Evolutionary conservation across 1,140 invertebrate genomes (phyloP), one percentile per base, ranked within the genome.

Genomic region (Phocides pigmalion): DNA sequence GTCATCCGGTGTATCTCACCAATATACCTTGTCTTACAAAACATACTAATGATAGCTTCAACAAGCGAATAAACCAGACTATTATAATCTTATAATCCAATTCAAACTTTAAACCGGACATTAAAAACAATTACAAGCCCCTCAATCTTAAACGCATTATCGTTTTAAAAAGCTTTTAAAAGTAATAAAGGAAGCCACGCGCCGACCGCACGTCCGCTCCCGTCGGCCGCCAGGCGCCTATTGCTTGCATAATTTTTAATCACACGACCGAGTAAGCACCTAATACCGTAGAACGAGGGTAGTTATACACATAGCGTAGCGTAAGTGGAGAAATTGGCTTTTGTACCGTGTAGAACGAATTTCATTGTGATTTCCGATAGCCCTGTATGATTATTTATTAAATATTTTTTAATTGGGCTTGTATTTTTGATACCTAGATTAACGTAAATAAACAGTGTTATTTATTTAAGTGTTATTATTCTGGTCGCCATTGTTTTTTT

Each of bases 211-310:
- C 80, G 83, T 62, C 72, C 70, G 68, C 64, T 49, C 66, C 54
- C 69, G 51, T 14, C 66, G 72, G 53, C 68, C 63, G 62, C 64
- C 64, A 56, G 56, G 65, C 65, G 63, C 77, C 74, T 66, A 81
- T 69, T 79, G 74, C 67, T 70, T 79, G 83, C 83, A 87, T 88
- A 87, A 87, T 89, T 89, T 88, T 88, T 90, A 90, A 90, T 90
- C 80, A 87, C 79, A 82, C 87, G 85, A 86, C 70, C 62, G 87
- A 85, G 79, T 87, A 81, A 82, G 82, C 85, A 88, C 73, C 84
- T 88, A 88, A 88, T 88, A 83, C 79, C 63, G 70, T 85, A 81
- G 82, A 89, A 89, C 86, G 76, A 68, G 79, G 80, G 79, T 82
- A 82, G 73, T 74, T 74, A 80, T 79, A 79, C 20, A 72, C 17